Conservation (phyloP, 2,797 vertebrate genomes). For the Hephaestus fuliginosus region DNA sequence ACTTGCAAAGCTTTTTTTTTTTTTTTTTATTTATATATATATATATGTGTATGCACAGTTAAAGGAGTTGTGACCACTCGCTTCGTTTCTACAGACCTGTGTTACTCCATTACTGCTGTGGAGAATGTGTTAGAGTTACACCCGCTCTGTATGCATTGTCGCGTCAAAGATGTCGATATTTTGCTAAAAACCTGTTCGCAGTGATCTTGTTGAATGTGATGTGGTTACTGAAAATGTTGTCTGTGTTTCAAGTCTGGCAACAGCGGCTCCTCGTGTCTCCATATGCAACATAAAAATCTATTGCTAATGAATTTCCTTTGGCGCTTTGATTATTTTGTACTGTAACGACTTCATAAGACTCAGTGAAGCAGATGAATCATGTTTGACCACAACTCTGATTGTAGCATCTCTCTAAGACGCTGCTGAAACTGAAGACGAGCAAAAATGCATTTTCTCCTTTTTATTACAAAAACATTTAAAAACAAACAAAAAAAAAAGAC, state of each 20-base stretch:
- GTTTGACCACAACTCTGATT: neutral
- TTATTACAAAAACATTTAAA: constrained; percentile 65
- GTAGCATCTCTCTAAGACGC: neutral
- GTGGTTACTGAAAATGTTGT: neutral
- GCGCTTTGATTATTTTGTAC: neutral
- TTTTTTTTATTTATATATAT: too few relatives aligned
- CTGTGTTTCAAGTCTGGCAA: constrained; percentile 3
- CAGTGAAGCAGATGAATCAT: neutral
- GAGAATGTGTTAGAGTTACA: neutral
- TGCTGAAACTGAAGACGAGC: neutral
- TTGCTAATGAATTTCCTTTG: neutral
- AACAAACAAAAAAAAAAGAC: constrained; percentile 37
- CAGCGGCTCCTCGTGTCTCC: constrained; percentile 22
- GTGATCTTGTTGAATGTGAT: neutral
- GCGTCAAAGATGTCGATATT: constrained; percentile 27
- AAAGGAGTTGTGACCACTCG: neutral
- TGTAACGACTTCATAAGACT: neutral
- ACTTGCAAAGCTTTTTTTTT: constrained; percentile 49
- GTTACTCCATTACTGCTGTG: constrained; percentile 18
- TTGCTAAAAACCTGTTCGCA: constrained; percentile 21
- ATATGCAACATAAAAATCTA: constrained; percentile 50
- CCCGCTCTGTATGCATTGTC: neutral
- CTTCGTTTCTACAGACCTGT: constrained; percentile 28
- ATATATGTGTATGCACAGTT: constrained; percentile 11
- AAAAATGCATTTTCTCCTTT: constrained; percentile 19